Evolutionary conservation across 2,113 vertebrate species (phyloP).

Genomic region (Corynorhinus townsendii): DNA sequence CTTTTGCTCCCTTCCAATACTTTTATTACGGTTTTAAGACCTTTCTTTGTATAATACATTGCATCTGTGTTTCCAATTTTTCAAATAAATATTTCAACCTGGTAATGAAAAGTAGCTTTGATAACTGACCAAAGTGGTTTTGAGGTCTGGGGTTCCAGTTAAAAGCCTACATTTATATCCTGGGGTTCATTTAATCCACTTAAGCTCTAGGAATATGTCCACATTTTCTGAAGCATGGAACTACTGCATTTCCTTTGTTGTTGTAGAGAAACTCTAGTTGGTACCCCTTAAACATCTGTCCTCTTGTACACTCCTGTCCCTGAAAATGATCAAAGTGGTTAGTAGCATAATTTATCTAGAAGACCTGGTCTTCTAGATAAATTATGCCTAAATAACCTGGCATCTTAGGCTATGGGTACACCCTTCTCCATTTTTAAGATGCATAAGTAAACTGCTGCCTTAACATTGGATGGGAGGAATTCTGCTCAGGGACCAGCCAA

Average conservation of each 20-base stretch:
- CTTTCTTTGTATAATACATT: constrained; percentile 72
- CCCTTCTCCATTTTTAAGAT: not conserved
- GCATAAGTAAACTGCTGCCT: not conserved
- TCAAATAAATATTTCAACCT: constrained; percentile 83
- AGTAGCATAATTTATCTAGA: not conserved
- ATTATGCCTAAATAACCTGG: not conserved
- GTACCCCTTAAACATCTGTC: not conserved
- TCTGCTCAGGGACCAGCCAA: not conserved
- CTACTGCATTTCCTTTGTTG: not conserved
- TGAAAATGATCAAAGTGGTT: not conserved
- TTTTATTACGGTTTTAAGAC: constrained; percentile 57
- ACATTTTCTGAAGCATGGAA: not conserved
- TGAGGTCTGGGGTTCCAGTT: not conserved
- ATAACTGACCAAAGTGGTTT: not conserved
- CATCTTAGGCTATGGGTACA: not conserved
- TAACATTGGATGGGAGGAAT: not conserved
- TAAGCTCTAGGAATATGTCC: not conserved
- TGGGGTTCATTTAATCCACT: not conserved
- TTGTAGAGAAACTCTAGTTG: not conserved
- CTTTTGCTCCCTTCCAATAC: constrained; percentile 47
- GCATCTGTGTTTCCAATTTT: constrained; percentile 78
- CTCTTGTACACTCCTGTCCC: not conserved
- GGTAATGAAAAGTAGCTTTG: not conserved
- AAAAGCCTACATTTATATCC: not conserved
- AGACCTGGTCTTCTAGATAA: not conserved